Percentiles rank a stretch among this genome's conserved stretches.
Conservation (phyloP, 2,888 invertebrate genomes). For the Cephalotes varians region DNA sequence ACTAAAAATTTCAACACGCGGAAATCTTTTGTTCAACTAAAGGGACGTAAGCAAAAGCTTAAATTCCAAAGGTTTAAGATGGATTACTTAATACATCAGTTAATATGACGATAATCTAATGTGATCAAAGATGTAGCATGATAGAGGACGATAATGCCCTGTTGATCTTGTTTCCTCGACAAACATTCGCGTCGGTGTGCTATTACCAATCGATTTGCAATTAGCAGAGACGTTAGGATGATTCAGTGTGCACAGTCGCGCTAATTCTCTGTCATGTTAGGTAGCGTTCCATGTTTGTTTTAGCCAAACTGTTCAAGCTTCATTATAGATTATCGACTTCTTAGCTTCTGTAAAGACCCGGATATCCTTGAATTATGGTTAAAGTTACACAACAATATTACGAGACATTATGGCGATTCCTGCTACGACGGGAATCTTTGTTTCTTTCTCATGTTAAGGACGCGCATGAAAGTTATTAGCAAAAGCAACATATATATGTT, state of each 20-base stretch:
- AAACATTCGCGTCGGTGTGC: slow-evolving; percentile 46
- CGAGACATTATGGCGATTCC: background rate
- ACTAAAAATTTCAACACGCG: background rate
- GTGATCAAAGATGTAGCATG: slow-evolving; percentile 37
- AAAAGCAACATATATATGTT: slow-evolving; percentile 20
- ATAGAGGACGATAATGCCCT: slow-evolving; percentile 36
- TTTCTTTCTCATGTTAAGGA: slow-evolving; percentile 2
- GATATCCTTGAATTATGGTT: slow-evolving; percentile 29
- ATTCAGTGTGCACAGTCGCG: slow-evolving; percentile 49
- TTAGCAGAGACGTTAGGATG: slow-evolving; percentile 53
- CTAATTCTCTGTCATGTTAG: slow-evolving; percentile 49
- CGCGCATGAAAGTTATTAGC: slow-evolving; percentile 26
- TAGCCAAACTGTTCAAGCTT: slow-evolving; percentile 21
- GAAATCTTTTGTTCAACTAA: background rate
- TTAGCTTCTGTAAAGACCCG: background rate
- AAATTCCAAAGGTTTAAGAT: background rate
- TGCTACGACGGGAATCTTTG: background rate
- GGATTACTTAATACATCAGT: slow-evolving; percentile 11
- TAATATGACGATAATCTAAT: slow-evolving; percentile 30
- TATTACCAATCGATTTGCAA: slow-evolving; percentile 53
- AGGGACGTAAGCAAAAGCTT: background rate
- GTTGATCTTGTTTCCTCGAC: slow-evolving; percentile 52
- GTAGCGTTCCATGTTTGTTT: slow-evolving; percentile 37
- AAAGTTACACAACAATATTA: slow-evolving; percentile 21
- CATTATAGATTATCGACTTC: slow-evolving; percentile 21